phyloP scores from a whole-genome alignment of 2,888 invertebrate species.

The Altica lythri region DNA sequence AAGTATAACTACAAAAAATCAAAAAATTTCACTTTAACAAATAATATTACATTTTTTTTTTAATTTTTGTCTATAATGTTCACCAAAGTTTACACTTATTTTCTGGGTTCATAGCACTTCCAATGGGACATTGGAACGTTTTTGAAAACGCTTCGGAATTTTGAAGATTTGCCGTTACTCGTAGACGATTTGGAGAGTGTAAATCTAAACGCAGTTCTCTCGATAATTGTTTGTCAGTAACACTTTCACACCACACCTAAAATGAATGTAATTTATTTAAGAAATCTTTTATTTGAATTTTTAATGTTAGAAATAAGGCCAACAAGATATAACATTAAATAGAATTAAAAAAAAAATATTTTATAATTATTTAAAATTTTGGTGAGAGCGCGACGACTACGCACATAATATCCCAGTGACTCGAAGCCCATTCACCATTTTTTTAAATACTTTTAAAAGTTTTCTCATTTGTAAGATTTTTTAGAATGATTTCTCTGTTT shows the following conservation, averaged over 20 bases:
- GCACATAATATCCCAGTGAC: too few relatives aligned
- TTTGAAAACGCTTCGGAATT: constrained; percentile 75
- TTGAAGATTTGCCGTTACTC: constrained; percentile 70
- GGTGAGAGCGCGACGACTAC: not conserved
- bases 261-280: too few relatives aligned
- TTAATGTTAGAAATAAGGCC: not conserved
- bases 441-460: too few relatives aligned
- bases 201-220: constrained; percentile 69
- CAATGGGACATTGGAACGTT: constrained; percentile 64
- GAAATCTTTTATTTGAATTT: too few relatives aligned
- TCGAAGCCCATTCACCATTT: too few relatives aligned
- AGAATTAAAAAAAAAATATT: not conserved
- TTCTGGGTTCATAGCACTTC: constrained; percentile 63
- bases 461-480: too few relatives aligned
- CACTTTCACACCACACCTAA: constrained; percentile 85
- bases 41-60: too few relatives aligned
- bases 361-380: not conserved
- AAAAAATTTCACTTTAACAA: too few relatives aligned
- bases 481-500: too few relatives aligned
- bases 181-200: constrained; percentile 73
- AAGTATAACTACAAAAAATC: too few relatives aligned
- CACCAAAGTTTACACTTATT: constrained; percentile 63
- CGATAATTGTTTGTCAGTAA: constrained; percentile 65
- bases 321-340: not conserved
- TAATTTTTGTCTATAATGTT: too few relatives aligned